Percentiles rank a stretch among this genome's conserved stretches.
These are phyloP conservation scores for Julus scanicus DNA, from an alignment of 2,888 invertebrate genomes.

Conservation along the genomic window DNA sequence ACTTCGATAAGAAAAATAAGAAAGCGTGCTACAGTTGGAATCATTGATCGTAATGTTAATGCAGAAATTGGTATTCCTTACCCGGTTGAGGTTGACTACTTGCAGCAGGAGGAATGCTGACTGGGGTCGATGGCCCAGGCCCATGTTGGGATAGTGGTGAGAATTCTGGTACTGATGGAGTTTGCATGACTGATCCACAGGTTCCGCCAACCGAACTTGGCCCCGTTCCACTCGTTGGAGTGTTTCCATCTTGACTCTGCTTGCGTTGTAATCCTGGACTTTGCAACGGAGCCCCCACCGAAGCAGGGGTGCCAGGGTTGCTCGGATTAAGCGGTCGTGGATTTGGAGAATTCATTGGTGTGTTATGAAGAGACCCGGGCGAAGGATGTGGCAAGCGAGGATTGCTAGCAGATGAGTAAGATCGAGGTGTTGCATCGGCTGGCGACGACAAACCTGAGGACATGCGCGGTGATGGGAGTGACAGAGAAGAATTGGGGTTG, in stretches of 20 bases:
- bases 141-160: slow-evolving; percentile 56
- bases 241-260: slow-evolving; percentile 57
- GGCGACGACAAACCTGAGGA: slow-evolving; percentile 78
- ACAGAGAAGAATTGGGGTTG: slow-evolving; percentile 71
- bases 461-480: slow-evolving; percentile 79
- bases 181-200: slow-evolving; percentile 51
- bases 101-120: slow-evolving; percentile 52
- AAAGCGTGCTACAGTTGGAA: too few species aligned
- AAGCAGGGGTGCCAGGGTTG: slow-evolving; percentile 78
- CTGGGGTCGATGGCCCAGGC: slow-evolving; percentile 59
- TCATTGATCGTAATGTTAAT: slow-evolving; percentile 4
- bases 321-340: slow-evolving; percentile 72
- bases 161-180: slow-evolving; percentile 55
- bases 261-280: slow-evolving; percentile 59
- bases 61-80: not conserved
- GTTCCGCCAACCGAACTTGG: slow-evolving; percentile 29
- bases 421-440: slow-evolving; percentile 71
- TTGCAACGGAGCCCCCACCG: slow-evolving; percentile 64
- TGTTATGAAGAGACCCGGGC: slow-evolving; percentile 65
- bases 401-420: slow-evolving; percentile 67
- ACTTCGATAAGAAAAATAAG: too few species aligned
- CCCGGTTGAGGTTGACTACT: slow-evolving; percentile 56
- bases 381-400: slow-evolving; percentile 69
- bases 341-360: slow-evolving; percentile 71
- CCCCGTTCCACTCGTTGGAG: slow-evolving; percentile 14